Evolutionary conservation across 1,140 invertebrate genomes (phyloP).

Genomic region (Sycophila sp.): DNA sequence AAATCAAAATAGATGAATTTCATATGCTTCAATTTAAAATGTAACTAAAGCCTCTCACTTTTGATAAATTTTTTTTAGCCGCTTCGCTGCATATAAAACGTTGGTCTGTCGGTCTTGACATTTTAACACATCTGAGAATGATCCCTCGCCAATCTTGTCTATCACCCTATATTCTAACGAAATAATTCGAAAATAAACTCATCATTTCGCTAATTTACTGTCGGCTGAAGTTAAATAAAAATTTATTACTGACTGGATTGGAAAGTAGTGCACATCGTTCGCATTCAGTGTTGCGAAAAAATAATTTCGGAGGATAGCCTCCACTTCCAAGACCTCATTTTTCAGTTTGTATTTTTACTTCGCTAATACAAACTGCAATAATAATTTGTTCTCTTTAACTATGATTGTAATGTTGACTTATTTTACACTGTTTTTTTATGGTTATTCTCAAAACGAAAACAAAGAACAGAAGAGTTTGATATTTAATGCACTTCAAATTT

Average conservation of each 20-base stretch:
- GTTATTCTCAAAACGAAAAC: too few relatives aligned
- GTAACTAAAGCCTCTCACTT: slow-evolving; percentile 54
- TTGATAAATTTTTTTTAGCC: slow-evolving; percentile 72
- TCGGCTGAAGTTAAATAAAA: too few relatives aligned
- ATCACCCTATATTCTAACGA: slow-evolving; percentile 73
- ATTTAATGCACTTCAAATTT: too few relatives aligned
- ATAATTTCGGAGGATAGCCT: not conserved
- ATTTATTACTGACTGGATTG: slow-evolving; percentile 24
- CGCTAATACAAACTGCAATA: too few relatives aligned
- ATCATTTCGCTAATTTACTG: too few relatives aligned
- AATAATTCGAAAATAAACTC: too few relatives aligned
- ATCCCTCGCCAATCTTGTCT: slow-evolving; percentile 73
- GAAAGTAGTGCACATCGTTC: slow-evolving; percentile 26
- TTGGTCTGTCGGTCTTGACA: slow-evolving; percentile 70
- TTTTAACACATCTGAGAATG: slow-evolving; percentile 77
- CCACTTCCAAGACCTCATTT: slow-evolving; percentile 9
- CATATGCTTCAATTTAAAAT: slow-evolving; percentile 9
- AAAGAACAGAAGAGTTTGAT: too few relatives aligned
- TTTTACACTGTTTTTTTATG: too few relatives aligned
- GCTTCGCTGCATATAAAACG: slow-evolving; percentile 71
- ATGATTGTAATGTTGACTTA: too few relatives aligned
- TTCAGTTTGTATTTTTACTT: too few relatives aligned
- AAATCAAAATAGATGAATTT: slow-evolving; percentile 17
- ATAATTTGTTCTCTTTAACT: too few relatives aligned
- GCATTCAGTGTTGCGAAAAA: not conserved